These are phyloP conservation scores for Acrocephalus arundinaceus DNA, from an alignment of 2,113 vertebrate genomes.

Conservation along the genomic window DNA sequence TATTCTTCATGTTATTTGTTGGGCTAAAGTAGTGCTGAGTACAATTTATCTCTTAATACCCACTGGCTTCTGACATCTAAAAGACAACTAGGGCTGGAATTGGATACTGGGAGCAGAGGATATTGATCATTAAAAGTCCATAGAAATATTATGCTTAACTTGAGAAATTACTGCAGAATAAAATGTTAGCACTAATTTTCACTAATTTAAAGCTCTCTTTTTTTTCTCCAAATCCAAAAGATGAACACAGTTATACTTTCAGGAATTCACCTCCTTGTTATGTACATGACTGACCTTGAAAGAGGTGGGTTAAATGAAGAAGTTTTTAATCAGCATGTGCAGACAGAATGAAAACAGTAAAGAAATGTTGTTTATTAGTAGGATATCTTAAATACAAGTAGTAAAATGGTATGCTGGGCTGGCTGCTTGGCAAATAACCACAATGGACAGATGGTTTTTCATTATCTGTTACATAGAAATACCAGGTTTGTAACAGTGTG, in stretches of 20 bases:
- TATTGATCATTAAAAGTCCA: neutral
- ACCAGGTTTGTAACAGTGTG: slow-evolving; percentile 11
- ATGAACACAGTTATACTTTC: neutral
- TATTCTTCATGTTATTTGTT: neutral
- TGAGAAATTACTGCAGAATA: neutral
- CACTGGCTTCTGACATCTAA: neutral
- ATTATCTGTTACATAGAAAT: slow-evolving; percentile 64
- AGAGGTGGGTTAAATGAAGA: neutral
- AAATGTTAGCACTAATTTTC: neutral
- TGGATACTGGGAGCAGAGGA: neutral
- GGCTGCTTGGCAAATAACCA: slow-evolving; percentile 56
- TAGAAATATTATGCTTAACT: neutral
- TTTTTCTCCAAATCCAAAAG: neutral
- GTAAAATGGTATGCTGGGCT: neutral
- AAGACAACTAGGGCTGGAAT: neutral
- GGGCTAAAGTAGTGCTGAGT: neutral
- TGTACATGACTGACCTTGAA: neutral
- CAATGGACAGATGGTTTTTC: slow-evolving; percentile 69
- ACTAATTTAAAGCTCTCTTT: neutral
- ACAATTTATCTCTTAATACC: neutral
- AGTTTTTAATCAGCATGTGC: neutral
- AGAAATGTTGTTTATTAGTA: neutral
- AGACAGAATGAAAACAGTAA: neutral
- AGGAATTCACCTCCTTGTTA: neutral
- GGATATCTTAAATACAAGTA: slow-evolving; percentile 42